Percentiles rank a stretch among this genome's conserved stretches.
phyloP scores from a whole-genome alignment of 2,888 invertebrate species.

The Polietes domitor region DNA sequence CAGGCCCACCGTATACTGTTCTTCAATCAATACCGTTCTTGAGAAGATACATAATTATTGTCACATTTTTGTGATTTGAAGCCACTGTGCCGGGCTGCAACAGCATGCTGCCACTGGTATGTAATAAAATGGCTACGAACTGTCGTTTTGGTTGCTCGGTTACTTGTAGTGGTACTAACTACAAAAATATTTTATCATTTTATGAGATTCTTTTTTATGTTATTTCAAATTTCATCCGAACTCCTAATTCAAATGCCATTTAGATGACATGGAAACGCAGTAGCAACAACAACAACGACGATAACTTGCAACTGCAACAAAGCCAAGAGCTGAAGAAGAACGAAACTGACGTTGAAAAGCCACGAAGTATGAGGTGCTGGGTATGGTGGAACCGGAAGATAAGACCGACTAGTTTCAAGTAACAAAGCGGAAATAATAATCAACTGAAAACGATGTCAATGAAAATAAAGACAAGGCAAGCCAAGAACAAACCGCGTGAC shows the following conservation, averaged over 20 bases:
- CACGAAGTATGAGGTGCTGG: too few relatives aligned
- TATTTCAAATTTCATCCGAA: background rate
- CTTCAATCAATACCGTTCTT: too few relatives aligned
- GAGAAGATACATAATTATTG: too few relatives aligned
- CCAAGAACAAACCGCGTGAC: background rate
- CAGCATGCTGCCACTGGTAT: background rate
- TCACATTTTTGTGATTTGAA: too few relatives aligned
- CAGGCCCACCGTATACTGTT: too few relatives aligned
- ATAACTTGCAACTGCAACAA: slow-evolving; percentile 18
- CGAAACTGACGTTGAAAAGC: slow-evolving; percentile 36
- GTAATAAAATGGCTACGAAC: background rate
- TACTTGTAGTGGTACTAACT: background rate
- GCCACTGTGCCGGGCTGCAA: background rate
- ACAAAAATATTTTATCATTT: slow-evolving; percentile 13
- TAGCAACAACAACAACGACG: slow-evolving; percentile 46
- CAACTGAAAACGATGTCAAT: slow-evolving; percentile 60
- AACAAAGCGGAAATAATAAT: slow-evolving; percentile 64
- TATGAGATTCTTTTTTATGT: background rate
- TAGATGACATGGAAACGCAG: slow-evolving; percentile 1
- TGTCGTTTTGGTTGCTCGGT: background rate
- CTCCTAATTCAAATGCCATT: slow-evolving; percentile 32
- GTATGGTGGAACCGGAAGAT: slow-evolving; percentile 8
- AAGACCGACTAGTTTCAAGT: slow-evolving; percentile 46
- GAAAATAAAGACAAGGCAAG: slow-evolving; percentile 13
- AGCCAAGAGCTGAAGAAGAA: background rate